Conservation (phyloP, 2,888 invertebrate species). For the Mycalesis mineus region DNA sequence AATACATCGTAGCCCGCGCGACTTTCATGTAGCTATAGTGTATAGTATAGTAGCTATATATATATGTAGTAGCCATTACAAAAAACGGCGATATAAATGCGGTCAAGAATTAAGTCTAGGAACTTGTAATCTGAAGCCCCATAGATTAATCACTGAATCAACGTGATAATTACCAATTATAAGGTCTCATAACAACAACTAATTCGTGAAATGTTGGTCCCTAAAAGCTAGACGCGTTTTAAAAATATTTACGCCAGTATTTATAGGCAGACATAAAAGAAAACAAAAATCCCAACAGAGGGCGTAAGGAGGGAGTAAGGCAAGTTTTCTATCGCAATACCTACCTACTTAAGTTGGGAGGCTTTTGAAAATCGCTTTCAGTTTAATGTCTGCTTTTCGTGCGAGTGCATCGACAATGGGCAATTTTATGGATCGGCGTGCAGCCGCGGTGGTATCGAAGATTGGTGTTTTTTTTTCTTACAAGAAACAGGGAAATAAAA, state of each 20-base stretch:
- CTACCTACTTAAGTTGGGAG: conserved; percentile 50
- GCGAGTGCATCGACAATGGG: conserved; percentile 61
- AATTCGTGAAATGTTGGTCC: no score
- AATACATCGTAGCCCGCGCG: no score
- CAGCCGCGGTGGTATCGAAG: conserved; percentile 22
- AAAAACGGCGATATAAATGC: no score
- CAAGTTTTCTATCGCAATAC: conserved; percentile 34
- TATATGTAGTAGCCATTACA: no score
- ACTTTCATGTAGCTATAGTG: no score
- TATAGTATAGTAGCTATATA: no score
- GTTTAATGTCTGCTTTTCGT: conserved; percentile 59
- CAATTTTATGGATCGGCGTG: conserved; percentile 47
- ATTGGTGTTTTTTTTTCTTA: conserved; percentile 13
- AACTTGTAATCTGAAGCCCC: no score
- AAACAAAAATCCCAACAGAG: conserved; percentile 21
- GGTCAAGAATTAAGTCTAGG: no score
- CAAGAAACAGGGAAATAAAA: no score
- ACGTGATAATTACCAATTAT: no score
- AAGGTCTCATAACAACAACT: no score
- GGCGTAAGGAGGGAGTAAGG: conserved; percentile 17
- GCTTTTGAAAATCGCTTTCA: conserved; percentile 63
- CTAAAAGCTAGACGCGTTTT: conserved; percentile 15
- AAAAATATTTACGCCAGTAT: conserved; percentile 14
- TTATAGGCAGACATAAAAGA: conserved; percentile 20
- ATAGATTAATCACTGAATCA: no score